Conservation (phyloP, 2,113 vertebrate species). For the human (Homo sapiens) region DNA sequence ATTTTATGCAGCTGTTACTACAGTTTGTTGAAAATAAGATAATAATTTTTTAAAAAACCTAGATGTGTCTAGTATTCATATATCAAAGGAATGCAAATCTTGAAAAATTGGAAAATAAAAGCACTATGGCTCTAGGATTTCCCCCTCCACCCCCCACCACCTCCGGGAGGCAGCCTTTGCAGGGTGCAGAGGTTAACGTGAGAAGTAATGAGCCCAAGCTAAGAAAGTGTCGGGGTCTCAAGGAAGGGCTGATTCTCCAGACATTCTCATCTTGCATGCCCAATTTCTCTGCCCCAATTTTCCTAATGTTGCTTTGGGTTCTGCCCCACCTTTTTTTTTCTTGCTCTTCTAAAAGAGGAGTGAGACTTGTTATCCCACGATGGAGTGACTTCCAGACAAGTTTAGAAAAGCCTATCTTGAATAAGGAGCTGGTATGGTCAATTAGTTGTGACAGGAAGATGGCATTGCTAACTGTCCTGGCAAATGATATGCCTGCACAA, state of each 20-base stretch:
- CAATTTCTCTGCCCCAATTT: neutral
- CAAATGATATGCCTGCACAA: neutral
- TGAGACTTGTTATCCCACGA: neutral
- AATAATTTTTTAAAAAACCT: neutral
- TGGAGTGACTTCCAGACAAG: neutral
- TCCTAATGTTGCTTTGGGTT: neutral
- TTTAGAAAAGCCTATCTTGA: neutral
- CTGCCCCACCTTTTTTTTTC: neutral
- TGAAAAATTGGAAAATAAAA: neutral
- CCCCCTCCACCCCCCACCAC: too few species aligned
- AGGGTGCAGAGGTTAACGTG: too few species aligned
- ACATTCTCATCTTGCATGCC: neutral
- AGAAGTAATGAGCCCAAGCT: neutral
- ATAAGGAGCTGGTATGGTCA: neutral
- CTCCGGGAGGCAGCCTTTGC: too few species aligned
- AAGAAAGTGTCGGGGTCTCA: rapidly evolving
- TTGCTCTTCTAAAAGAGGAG: neutral
- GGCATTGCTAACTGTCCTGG: neutral
- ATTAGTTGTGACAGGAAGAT: neutral
- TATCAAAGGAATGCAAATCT: neutral
- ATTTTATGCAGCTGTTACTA: neutral
- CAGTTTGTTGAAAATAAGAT: neutral
- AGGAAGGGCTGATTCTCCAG: neutral
- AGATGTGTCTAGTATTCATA: neutral
- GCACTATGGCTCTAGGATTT: neutral